Evolutionary conservation across 2,113 vertebrate species (phyloP).

Genomic region (Oryctolagus cuniculus): DNA sequence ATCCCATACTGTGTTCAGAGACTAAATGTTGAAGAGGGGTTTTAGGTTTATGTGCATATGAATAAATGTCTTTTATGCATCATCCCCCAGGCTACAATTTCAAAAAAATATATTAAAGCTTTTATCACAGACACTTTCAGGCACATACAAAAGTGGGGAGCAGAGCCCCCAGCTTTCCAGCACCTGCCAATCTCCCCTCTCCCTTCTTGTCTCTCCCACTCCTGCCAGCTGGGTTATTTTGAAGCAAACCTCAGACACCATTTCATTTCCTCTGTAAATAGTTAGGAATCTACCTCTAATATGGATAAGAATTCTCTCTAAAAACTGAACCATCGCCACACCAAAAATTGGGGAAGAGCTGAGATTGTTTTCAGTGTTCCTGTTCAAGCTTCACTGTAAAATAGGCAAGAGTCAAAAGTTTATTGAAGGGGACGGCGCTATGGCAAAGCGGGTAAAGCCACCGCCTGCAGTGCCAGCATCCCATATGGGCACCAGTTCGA

Average conservation of each 20-base stretch:
- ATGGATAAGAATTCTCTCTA: background rate
- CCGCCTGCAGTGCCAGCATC: too few species aligned
- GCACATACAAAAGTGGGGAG: background rate
- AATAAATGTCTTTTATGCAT: background rate
- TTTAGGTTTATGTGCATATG: background rate
- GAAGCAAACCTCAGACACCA: background rate
- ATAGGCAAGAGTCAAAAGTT: background rate
- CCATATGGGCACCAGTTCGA: too few species aligned
- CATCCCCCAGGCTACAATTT: background rate
- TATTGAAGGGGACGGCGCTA: too few species aligned
- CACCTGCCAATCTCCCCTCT: background rate
- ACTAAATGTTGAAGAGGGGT: background rate
- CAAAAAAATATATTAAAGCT: background rate
- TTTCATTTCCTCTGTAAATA: slow-evolving; percentile 29
- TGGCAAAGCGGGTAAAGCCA: too few species aligned
- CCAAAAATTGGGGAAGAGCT: background rate
- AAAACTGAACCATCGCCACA: background rate
- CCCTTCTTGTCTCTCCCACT: too few species aligned
- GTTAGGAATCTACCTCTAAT: background rate
- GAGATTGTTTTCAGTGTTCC: background rate
- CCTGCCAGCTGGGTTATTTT: background rate
- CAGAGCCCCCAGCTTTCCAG: background rate
- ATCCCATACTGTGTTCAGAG: background rate
- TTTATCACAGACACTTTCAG: background rate
- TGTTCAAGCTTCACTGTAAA: background rate